Conservation (phyloP, 64 coral and sea anemone species). For the Anthopleura sola region DNA sequence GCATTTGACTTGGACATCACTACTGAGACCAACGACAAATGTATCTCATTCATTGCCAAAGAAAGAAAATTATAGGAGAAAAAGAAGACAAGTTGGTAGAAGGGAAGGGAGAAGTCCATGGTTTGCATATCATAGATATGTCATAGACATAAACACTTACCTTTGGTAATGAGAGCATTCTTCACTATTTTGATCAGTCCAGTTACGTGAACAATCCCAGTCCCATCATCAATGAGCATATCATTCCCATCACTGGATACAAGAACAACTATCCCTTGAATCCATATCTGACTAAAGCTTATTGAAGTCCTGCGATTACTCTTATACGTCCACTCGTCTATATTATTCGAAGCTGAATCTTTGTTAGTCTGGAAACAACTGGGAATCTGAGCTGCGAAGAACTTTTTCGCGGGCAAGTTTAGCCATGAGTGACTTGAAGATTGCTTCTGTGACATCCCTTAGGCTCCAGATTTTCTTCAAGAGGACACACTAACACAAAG, state of each 20-base stretch:
- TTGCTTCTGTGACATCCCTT: background rate
- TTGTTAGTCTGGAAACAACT: slow-evolving; percentile 15
- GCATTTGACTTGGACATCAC: too few species aligned
- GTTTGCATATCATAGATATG: background rate
- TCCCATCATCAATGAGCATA: slow-evolving; percentile 75
- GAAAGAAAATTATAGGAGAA: too few species aligned
- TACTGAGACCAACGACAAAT: too few species aligned
- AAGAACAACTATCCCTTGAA: slow-evolving; percentile 61
- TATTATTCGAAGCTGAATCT: background rate
- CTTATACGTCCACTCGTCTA: slow-evolving; percentile 36
- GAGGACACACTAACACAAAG: background rate
- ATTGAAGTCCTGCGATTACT: slow-evolving; percentile 1
- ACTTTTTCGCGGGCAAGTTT: slow-evolving; percentile 53
- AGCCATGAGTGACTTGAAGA: slow-evolving; percentile 16
- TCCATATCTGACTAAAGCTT: slow-evolving; percentile 77
- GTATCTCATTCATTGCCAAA: too few species aligned
- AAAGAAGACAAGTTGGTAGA: too few species aligned
- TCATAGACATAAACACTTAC: slow-evolving; percentile 5
- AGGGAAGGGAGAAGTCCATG: too few species aligned
- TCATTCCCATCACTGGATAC: slow-evolving; percentile 48
- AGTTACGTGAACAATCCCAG: slow-evolving; percentile 52
- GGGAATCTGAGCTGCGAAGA: slow-evolving; percentile 58
- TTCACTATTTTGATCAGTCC: slow-evolving; percentile 62
- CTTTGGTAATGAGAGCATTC: slow-evolving; percentile 60
- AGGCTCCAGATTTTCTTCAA: background rate